These are phyloP conservation scores for Heteromormyrus szaboi DNA, from an alignment of 2,797 vertebrate species.

Conservation along the genomic window DNA sequence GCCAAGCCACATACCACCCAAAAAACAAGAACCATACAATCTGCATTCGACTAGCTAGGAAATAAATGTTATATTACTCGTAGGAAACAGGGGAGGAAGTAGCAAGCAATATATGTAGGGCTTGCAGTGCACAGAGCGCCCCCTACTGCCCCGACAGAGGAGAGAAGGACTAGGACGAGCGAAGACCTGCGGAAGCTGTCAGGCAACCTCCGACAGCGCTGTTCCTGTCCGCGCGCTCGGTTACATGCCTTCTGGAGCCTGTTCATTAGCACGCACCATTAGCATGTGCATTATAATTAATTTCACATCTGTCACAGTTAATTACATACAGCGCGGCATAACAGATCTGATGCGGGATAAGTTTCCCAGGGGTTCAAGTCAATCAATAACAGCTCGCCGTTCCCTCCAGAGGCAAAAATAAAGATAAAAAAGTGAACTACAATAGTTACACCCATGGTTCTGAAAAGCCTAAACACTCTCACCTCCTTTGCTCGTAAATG, in stretches of 20 bases:
- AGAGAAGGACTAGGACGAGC: background rate
- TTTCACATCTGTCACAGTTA: conserved; percentile 29
- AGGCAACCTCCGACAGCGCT: background rate
- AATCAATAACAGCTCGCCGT: background rate
- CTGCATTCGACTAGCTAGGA: background rate
- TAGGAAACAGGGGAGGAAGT: background rate
- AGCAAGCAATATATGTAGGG: conserved; percentile 18
- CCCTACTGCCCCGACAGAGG: conserved; percentile 12
- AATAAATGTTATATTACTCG: background rate
- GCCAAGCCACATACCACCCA: background rate
- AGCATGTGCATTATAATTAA: conserved; percentile 19
- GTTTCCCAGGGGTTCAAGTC: conserved; percentile 5
- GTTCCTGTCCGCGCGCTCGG: background rate
- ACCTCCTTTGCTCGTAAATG: background rate
- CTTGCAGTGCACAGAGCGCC: background rate
- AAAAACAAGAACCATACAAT: background rate
- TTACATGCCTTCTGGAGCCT: conserved; percentile 18
- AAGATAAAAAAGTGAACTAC: background rate
- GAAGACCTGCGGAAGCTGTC: conserved; percentile 24
- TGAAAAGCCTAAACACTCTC: background rate
- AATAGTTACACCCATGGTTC: background rate
- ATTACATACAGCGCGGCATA: conserved; percentile 17
- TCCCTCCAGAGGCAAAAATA: conserved; percentile 3
- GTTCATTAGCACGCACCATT: conserved; percentile 22
- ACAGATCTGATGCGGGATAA: background rate